A percentile compares a stretch with the other conserved stretches of the same genome.
phyloP scores from a whole-genome alignment of 1,140 invertebrate genomes.

The Lepidostoma basale region DNA sequence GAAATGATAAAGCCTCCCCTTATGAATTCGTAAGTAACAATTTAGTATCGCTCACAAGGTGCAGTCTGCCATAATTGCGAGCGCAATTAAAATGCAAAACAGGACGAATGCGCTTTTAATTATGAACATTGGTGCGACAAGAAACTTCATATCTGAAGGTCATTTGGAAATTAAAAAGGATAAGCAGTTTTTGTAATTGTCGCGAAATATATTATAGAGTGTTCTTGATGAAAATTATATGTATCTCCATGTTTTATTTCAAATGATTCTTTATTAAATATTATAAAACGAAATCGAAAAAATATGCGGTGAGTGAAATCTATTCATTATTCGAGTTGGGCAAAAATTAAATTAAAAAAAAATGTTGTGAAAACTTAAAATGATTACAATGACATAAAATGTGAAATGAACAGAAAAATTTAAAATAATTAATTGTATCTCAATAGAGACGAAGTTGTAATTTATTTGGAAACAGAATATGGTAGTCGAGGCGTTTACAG shows the following conservation, averaged over 20 bases:
- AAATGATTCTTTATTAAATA: background rate
- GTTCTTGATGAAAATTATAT: background rate
- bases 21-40: background rate
- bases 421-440: too few species aligned
- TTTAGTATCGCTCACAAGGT: background rate
- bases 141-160: background rate
- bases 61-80: background rate
- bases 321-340: too few species aligned
- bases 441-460: too few species aligned
- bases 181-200: background rate
- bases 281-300: too few species aligned
- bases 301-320: too few species aligned
- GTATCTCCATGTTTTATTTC: background rate
- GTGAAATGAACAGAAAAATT: too few species aligned
- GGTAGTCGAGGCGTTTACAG: too few species aligned
- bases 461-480: too few species aligned
- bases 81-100: conserved; percentile 24
- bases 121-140: conserved; percentile 7
- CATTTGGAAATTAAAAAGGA: background rate
- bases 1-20: background rate
- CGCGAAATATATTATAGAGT: too few species aligned
- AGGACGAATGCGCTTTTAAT: conserved; percentile 20
- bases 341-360: too few species aligned
- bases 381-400: too few species aligned
- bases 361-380: too few species aligned